Evolutionary conservation across 2,797 vertebrate species (phyloP).

Genomic region (Emys orbicularis): DNA sequence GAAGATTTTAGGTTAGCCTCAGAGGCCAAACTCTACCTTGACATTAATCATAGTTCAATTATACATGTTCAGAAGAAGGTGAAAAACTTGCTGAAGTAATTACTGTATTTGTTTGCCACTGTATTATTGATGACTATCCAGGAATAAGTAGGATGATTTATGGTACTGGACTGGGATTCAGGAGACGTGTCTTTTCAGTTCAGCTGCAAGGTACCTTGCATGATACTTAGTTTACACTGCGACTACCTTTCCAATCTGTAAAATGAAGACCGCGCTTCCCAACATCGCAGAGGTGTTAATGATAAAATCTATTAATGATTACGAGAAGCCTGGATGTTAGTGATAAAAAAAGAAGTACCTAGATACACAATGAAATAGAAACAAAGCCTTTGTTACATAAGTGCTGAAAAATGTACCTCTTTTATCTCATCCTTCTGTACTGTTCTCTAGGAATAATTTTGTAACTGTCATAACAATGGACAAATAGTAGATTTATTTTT

Average conservation of each 20-base stretch:
- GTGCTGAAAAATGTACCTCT: neutral
- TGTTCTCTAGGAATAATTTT: neutral
- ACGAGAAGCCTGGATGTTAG: neutral
- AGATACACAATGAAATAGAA: neutral
- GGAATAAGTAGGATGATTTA: neutral
- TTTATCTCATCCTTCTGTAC: neutral
- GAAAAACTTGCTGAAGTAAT: neutral
- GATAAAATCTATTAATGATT: neutral
- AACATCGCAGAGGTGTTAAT: fast-evolving
- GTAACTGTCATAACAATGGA: neutral
- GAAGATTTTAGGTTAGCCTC: neutral
- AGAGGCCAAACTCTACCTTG: neutral
- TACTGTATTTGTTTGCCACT: neutral
- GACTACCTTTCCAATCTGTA: fast-evolving
- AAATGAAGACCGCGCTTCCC: neutral
- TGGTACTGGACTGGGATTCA: neutral
- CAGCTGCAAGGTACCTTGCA: too few relatives aligned
- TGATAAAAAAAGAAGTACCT: neutral
- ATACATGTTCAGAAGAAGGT: neutral
- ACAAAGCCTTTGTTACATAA: neutral
- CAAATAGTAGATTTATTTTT: neutral
- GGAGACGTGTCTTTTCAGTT: neutral
- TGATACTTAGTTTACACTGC: neutral
- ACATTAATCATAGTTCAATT: neutral
- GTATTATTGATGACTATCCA: neutral